Percentiles rank a stretch among this genome's conserved stretches.
Evolutionary conservation across 2,797 vertebrate genomes (phyloP).

Genomic region (Euphonia xanthogaster): DNA sequence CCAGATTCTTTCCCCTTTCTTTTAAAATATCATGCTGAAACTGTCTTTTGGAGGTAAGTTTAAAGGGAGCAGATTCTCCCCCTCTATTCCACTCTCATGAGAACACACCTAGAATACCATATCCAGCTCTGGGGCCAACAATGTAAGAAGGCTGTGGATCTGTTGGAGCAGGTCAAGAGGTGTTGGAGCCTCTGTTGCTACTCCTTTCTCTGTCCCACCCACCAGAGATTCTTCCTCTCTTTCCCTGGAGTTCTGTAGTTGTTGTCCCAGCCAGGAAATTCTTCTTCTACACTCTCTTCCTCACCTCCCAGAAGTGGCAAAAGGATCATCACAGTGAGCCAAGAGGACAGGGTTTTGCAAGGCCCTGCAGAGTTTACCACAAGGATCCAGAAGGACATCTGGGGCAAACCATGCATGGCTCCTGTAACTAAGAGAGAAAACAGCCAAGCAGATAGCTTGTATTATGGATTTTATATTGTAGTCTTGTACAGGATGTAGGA

Average conservation of each 20-base stretch:
- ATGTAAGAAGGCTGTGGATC: background rate
- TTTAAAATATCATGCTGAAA: background rate
- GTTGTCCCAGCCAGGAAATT: background rate
- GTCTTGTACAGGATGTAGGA: background rate
- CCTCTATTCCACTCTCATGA: background rate
- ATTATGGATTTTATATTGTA: background rate
- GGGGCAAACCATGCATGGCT: background rate
- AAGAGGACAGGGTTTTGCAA: background rate
- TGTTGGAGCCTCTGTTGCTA: background rate
- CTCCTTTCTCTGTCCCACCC: background rate
- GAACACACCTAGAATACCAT: background rate
- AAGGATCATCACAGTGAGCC: background rate
- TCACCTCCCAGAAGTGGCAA: background rate
- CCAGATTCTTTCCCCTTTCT: background rate
- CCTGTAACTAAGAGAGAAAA: background rate
- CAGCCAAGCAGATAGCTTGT: accelerated
- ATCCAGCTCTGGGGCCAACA: background rate
- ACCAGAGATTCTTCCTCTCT: background rate
- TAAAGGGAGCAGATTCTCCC: background rate
- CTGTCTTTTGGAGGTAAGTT: background rate
- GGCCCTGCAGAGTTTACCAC: accelerated
- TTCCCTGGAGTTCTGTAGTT: background rate
- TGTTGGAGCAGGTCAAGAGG: background rate
- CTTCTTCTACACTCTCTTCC: background rate
- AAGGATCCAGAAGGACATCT: background rate